Conservation (phyloP, 2,113 vertebrate species). For the Austrofundulus limnaeus region DNA sequence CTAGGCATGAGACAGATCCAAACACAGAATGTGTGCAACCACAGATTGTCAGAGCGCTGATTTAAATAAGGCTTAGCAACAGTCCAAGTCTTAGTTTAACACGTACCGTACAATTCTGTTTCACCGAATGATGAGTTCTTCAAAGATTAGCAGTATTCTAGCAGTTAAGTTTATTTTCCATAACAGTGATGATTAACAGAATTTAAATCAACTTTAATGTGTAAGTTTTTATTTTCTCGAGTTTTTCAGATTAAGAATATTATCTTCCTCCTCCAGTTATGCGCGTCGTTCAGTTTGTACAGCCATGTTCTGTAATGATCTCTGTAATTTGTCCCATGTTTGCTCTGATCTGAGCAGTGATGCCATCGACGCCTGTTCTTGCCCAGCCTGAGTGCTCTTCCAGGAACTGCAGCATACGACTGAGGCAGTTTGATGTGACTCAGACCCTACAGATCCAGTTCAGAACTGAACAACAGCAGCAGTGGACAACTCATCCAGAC, state of each 20-base stretch:
- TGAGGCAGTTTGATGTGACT: constrained; percentile 8
- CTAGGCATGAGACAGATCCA: too few relatives aligned
- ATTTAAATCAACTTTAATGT: not conserved
- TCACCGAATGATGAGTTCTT: too few relatives aligned
- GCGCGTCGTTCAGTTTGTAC: not conserved
- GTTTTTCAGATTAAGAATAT: not conserved
- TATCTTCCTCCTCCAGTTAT: not conserved
- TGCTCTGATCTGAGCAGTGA: constrained; percentile 45
- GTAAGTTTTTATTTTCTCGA: not conserved
- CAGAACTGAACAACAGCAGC: not conserved
- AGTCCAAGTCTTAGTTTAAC: too few relatives aligned
- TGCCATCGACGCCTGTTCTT: constrained; percentile 49
- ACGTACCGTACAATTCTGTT: too few relatives aligned
- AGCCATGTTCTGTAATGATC: not conserved
- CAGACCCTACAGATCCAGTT: constrained; percentile 63
- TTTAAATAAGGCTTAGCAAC: too few relatives aligned
- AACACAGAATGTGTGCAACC: too few relatives aligned
- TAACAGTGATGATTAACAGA: not conserved
- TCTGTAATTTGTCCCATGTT: not conserved
- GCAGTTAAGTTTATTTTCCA: too few relatives aligned
- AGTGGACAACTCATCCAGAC: constrained; percentile 46
- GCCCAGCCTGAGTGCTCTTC: constrained; percentile 47
- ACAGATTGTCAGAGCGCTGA: too few relatives aligned
- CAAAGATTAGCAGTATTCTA: too few relatives aligned
- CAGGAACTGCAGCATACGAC: constrained; percentile 42